Conservation (phyloP, 2,888 invertebrate genomes). For the Drosophila mercatorum region DNA sequence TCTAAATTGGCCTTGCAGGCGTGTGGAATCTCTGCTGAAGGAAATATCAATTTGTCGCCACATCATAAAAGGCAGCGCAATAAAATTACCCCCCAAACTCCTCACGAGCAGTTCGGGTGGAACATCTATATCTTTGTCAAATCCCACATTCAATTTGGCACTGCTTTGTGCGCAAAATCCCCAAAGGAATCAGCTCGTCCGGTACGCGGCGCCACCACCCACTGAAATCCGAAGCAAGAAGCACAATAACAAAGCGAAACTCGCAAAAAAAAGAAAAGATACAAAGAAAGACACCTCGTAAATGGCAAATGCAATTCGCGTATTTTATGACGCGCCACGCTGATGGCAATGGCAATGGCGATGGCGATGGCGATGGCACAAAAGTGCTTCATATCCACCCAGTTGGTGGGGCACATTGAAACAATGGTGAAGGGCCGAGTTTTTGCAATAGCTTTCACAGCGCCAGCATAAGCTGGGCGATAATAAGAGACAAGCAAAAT, state of each 20-base stretch:
- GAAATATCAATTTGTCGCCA: slow-evolving; percentile 82
- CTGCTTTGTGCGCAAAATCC: slow-evolving; percentile 81
- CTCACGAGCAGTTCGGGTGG: slow-evolving; percentile 7
- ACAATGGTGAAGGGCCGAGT: slow-evolving; percentile 53
- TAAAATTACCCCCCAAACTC: slow-evolving; percentile 71
- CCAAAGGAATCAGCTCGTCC: slow-evolving; percentile 77
- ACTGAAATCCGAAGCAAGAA: slow-evolving; percentile 51
- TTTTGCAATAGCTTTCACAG: slow-evolving; percentile 35
- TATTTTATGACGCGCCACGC: slow-evolving; percentile 81
- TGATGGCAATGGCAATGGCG: slow-evolving; percentile 62
- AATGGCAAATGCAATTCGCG: slow-evolving; percentile 81
- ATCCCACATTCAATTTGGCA: slow-evolving; percentile 80
- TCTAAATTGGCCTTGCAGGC: slow-evolving; percentile 74
- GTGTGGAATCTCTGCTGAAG: slow-evolving; percentile 40
- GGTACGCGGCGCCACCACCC: slow-evolving; percentile 31
- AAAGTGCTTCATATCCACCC: slow-evolving; percentile 66
- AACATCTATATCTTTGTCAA: slow-evolving; percentile 66
- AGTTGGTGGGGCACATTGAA: slow-evolving; percentile 32
- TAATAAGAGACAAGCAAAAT: slow-evolving; percentile 79
- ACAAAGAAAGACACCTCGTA: slow-evolving; percentile 75
- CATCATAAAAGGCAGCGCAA: slow-evolving; percentile 81
- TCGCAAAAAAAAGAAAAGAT: slow-evolving; percentile 15
- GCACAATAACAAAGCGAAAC: slow-evolving; percentile 53
- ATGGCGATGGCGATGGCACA: slow-evolving; percentile 52
- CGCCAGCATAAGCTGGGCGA: slow-evolving; percentile 66